A percentile compares a stretch with the other conserved stretches of the same genome.
These are phyloP conservation scores for Rhincodon typus DNA, from an alignment of 2,797 vertebrate species.

Conservation along the genomic window DNA sequence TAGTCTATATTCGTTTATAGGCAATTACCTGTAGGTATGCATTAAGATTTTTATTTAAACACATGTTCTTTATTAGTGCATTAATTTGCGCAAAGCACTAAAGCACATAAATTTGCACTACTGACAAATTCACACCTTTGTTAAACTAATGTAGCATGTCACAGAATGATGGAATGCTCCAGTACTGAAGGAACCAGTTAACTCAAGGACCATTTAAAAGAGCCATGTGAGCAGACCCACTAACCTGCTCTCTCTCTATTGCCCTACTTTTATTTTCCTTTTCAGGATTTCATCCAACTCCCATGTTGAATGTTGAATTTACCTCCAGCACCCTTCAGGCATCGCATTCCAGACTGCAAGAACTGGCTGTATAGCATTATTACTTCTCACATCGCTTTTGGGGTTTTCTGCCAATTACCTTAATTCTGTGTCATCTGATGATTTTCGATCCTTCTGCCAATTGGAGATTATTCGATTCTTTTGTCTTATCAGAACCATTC, in stretches of 20 bases:
- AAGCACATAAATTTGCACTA: not conserved
- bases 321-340: not conserved
- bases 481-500: not conserved
- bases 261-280: not conserved
- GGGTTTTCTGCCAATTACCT: not conserved
- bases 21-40: not conserved
- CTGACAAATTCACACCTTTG: not conserved
- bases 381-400: not conserved
- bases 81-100: not conserved
- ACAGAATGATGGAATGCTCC: not conserved
- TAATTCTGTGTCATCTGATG: not conserved
- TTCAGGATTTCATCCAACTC: not conserved
- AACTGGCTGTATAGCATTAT: not conserved
- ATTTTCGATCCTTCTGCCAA: too few species aligned
- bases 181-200: not conserved
- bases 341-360: not conserved
- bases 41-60: not conserved
- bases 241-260: not conserved
- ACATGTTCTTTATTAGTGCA: not conserved
- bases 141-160: not conserved
- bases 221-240: not conserved
- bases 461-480: too few species aligned
- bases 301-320: not conserved
- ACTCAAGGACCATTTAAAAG: not conserved
- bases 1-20: not conserved